A percentile compares a stretch with the other conserved stretches of the same genome.
Evolutionary conservation across 2,888 invertebrate genomes (phyloP).

Genomic region (Eupithecia subfuscata): DNA sequence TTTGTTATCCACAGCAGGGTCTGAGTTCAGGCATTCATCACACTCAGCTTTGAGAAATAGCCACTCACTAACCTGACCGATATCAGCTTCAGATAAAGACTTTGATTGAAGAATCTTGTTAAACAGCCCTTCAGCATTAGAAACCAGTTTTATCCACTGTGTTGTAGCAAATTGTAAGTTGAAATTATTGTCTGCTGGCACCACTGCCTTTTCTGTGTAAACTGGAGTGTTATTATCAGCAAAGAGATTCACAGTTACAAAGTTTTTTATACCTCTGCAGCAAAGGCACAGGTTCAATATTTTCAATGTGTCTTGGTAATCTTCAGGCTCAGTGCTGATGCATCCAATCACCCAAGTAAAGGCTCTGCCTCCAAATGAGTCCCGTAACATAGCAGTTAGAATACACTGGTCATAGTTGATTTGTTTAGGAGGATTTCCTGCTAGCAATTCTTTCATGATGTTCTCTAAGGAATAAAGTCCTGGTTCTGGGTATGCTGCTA

Average conservation of each 20-base stretch:
- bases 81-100: slow-evolving; percentile 87
- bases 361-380: slow-evolving; percentile 90
- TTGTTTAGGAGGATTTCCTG: slow-evolving; percentile 81
- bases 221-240: slow-evolving; percentile 86
- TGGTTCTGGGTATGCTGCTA: slow-evolving; percentile 85
- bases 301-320: slow-evolving; percentile 87
- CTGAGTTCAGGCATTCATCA: slow-evolving; percentile 90
- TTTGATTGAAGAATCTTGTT: slow-evolving; percentile 89
- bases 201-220: slow-evolving; percentile 67
- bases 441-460: slow-evolving; percentile 84
- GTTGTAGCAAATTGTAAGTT: slow-evolving; percentile 92
- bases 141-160: slow-evolving; percentile 92
- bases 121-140: slow-evolving; percentile 93
- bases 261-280: slow-evolving; percentile 87
- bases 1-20: slow-evolving; percentile 77
- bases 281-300: slow-evolving; percentile 87
- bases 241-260: slow-evolving; percentile 88
- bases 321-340: slow-evolving; percentile 87
- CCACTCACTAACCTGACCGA: slow-evolving; percentile 91
- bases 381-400: slow-evolving; percentile 87
- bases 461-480: slow-evolving; percentile 87
- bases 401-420: slow-evolving; percentile 87
- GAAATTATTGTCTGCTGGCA: slow-evolving; percentile 80
- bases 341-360: slow-evolving; percentile 89
- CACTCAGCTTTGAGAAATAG: slow-evolving; percentile 93